These are phyloP conservation scores for Sylvilagus floridanus DNA, from an alignment of 2,797 vertebrate species.

Conservation along the genomic window DNA sequence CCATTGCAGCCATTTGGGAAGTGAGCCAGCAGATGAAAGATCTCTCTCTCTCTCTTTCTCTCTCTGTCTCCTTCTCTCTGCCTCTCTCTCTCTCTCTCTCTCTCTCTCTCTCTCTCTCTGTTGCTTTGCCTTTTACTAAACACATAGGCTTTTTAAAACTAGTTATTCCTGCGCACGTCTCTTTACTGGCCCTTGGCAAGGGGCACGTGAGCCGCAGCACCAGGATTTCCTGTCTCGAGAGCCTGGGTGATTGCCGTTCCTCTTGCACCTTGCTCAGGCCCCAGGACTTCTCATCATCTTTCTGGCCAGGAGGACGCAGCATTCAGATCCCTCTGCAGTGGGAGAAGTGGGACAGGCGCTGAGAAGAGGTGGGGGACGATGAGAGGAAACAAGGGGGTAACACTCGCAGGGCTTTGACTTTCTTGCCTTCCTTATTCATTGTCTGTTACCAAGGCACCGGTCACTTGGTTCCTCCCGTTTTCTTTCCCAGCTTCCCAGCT, in stretches of 20 bases:
- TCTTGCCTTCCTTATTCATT: fast-evolving
- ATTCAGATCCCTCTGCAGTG: fast-evolving
- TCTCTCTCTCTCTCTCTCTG: too few species aligned
- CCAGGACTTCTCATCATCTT: not conserved
- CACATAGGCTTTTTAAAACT: too few species aligned
- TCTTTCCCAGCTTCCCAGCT: not conserved
- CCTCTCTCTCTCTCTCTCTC: too few species aligned
- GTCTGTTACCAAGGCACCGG: not conserved
- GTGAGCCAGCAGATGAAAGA: too few species aligned
- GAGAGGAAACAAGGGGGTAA: not conserved
- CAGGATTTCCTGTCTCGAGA: not conserved
- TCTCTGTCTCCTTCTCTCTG: too few species aligned
- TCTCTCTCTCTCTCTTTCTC: too few species aligned
- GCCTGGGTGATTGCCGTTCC: not conserved
- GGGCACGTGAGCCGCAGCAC: too few species aligned
- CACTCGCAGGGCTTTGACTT: fast-evolving
- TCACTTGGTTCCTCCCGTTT: fast-evolving
- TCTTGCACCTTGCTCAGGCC: not conserved
- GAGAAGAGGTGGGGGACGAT: not conserved
- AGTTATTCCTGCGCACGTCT: not conserved
- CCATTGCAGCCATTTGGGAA: too few species aligned
- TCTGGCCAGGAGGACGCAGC: too few species aligned
- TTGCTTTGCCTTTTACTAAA: too few species aligned
- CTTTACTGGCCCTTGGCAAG: not conserved
- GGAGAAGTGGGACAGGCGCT: not conserved